Base-by-base conservation (phyloP, 2,113 vertebrate genomes). In the Ivindomyrus marchei region DNA sequence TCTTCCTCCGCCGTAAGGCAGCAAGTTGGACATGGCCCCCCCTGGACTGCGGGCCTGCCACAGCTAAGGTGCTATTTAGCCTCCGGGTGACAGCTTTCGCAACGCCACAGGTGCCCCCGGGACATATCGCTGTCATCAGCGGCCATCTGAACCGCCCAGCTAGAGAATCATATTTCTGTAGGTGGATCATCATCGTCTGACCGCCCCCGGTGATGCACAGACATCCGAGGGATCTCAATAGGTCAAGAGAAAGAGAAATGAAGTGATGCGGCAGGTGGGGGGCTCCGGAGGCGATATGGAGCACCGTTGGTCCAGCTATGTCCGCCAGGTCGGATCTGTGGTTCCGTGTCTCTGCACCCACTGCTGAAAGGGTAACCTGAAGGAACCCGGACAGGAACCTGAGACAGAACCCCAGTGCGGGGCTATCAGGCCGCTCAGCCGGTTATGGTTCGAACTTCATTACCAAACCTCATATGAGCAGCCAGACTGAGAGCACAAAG, bases 151-250 rank as follows among this genome's bases (percentile, higher is more conserved):
- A 92, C 90, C 91, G 85, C 92, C 52, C 85, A 27, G 92, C 92
- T 91, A 91, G 91, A 92, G 91, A 93, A 91, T 93, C 91, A 91
- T 91, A 88, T 70, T 90, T 70, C 46, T 80, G 87, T 90, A 83
- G 89, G 92, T 80, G 89, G 91, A 93, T 94, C 92, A 94, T 94
- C 88, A 91, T 92, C 89, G 91, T 92, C 94, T 92, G 90, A 94
- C 95, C 91, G 92, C 92, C 92, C 49, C 45, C 0, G 77, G 89
- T 62, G 49, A 66, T n/a, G 90, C 90, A 39, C 85, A 91, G 27
- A 88, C 92, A 93, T 91, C 89, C 90, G 88, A 88, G 89, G 90
- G 90, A 93, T 92, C 92, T 91, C 91, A 93, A 93, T 91, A 91
- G 93, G 94, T 95, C 92, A 94, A 92, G 85, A 88, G 17, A 90